phyloP scores from a whole-genome alignment of 2,888 invertebrate genomes.

The Labia minor region DNA sequence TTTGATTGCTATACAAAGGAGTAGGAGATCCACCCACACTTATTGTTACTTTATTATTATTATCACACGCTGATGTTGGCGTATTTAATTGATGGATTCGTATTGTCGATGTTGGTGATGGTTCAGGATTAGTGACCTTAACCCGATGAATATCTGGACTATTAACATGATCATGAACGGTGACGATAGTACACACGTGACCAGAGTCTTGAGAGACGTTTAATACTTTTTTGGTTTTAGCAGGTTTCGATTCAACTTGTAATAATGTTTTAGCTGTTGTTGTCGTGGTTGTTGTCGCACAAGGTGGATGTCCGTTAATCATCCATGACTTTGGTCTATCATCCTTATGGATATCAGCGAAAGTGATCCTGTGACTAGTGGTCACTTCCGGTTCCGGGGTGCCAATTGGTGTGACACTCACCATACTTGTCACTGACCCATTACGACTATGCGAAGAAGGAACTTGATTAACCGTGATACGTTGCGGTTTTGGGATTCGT shows the following conservation, averaged over 20 bases:
- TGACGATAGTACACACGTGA: conserved; percentile 20
- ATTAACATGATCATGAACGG: conserved; percentile 14
- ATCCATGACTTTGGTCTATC: background rate
- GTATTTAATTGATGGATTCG: conserved; percentile 58
- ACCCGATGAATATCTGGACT: conserved; percentile 35
- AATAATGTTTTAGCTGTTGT: too few species aligned
- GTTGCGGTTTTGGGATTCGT: conserved; percentile 25
- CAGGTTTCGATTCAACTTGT: background rate
- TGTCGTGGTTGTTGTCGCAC: too few species aligned
- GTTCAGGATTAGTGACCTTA: conserved; percentile 30
- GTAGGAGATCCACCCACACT: conserved; percentile 35
- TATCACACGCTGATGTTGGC: background rate
- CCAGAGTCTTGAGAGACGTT: background rate
- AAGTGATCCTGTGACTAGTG: conserved; percentile 29
- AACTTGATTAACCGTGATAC: conserved; percentile 25
- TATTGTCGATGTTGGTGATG: conserved; percentile 58
- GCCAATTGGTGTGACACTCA: conserved; percentile 14
- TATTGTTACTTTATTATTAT: conserved; percentile 38
- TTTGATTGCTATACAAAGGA: background rate
- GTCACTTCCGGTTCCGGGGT: conserved; percentile 22
- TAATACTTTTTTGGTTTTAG: background rate
- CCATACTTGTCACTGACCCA: background rate
- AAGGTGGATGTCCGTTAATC: conserved; percentile 17
- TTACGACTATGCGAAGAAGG: background rate
- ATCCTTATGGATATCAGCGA: conserved; percentile 29